A percentile compares a stretch with the other conserved stretches of the same genome.
Evolutionary conservation across 2,113 vertebrate genomes (phyloP).

Genomic region (Camelus bactrianus): DNA sequence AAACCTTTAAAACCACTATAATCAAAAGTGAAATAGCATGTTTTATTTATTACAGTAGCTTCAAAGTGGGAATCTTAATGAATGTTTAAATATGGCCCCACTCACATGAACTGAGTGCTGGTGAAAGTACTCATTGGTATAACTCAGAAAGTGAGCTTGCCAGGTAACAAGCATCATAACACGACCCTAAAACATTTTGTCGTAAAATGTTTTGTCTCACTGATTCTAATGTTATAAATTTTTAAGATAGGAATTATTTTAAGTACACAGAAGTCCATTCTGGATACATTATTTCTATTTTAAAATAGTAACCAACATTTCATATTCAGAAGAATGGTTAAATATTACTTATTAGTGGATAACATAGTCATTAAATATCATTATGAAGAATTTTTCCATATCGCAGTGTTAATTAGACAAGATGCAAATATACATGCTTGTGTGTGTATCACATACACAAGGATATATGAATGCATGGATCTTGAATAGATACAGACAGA

Average conservation of each 20-base stretch:
- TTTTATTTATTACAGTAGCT: not conserved
- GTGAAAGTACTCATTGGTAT: not conserved
- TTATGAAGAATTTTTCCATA: not conserved
- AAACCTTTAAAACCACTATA: not conserved
- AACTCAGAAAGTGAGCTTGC: not conserved
- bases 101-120: not conserved
- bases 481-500: not conserved
- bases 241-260: not conserved
- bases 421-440: not conserved
- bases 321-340: not conserved
- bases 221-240: not conserved
- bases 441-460: not conserved
- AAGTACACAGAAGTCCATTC: not conserved
- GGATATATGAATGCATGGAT: not conserved
- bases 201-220: not conserved
- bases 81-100: not conserved
- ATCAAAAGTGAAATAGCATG: not conserved
- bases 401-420: not conserved
- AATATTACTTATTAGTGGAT: not conserved
- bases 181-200: not conserved
- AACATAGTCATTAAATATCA: not conserved
- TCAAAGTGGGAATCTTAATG: not conserved
- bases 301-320: not conserved
- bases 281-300: not conserved
- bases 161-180: not conserved